Conservation (phyloP, 1,140 invertebrate genomes). For the fruit fly (Drosophila melanogaster) region Release_6_plus_ISO1_MT NT_033779.5:10996001-10996500, state of each 20-base stretch:
- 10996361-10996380: too few relatives aligned
- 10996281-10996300: neutral
- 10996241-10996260: slow-evolving; percentile 23
- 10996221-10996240: slow-evolving; percentile 15
- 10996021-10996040: slow-evolving; percentile 31
- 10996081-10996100: slow-evolving; percentile 41
- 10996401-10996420: too few relatives aligned
- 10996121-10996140: slow-evolving; percentile 16
- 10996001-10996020: slow-evolving; percentile 40
- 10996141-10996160: slow-evolving; percentile 21
- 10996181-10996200: slow-evolving; percentile 42
- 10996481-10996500: too few relatives aligned
- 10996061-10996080: slow-evolving; percentile 54
- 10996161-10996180: slow-evolving; percentile 36
- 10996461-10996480: too few relatives aligned
- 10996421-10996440: too few relatives aligned
- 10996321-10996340: neutral
- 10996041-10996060: slow-evolving; percentile 39
- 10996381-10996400: neutral
- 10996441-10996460: too few relatives aligned
- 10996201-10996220: slow-evolving; percentile 17
- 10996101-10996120: slow-evolving; percentile 31
- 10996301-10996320: neutral
- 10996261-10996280: slow-evolving; percentile 16
- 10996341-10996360: too few relatives aligned